A percentile compares a stretch with the other conserved stretches of the same genome.
Evolutionary conservation across 1,140 invertebrate species (phyloP).

Genomic region (Phortica variegata): DNA sequence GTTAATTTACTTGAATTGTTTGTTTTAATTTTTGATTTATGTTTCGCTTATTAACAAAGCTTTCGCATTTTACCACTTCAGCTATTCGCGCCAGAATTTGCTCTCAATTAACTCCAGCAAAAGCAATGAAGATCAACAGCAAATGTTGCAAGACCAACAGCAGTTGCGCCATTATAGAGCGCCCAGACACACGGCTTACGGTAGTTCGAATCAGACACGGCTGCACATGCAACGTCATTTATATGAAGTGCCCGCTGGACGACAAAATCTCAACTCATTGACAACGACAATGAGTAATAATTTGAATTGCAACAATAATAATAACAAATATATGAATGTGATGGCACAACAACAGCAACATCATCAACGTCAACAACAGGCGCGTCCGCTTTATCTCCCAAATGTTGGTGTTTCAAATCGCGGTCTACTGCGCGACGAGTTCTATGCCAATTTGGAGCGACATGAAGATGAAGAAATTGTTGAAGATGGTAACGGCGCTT

Average conservation of each 20-base stretch:
- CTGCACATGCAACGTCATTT: slow-evolving; percentile 9
- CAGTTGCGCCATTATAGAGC: slow-evolving; percentile 32
- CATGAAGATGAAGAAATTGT: slow-evolving; percentile 43
- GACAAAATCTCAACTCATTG: too few relatives aligned
- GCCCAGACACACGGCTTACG: slow-evolving; percentile 35
- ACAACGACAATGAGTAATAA: slow-evolving; percentile 7
- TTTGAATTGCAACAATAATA: slow-evolving; percentile 21
- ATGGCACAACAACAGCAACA: slow-evolving; percentile 24
- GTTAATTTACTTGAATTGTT: too few relatives aligned
- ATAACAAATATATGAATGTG: slow-evolving; percentile 32
- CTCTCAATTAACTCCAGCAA: slow-evolving; percentile 69
- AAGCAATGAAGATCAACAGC: slow-evolving; percentile 61
- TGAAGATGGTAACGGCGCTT: slow-evolving; percentile 18
- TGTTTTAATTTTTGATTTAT: too few relatives aligned
- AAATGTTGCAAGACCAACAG: slow-evolving; percentile 36
- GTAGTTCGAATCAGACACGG: slow-evolving; percentile 21
- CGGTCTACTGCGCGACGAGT: slow-evolving; percentile 39
- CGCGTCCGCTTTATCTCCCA: slow-evolving; percentile 36
- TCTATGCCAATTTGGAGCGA: slow-evolving; percentile 26
- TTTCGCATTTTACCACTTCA: too few relatives aligned
- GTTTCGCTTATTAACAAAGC: too few relatives aligned
- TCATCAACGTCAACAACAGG: slow-evolving; percentile 38
- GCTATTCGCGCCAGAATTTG: slow-evolving; percentile 82
- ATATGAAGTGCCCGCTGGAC: too few relatives aligned
- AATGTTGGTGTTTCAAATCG: too few relatives aligned